These are phyloP conservation scores for Harpagoxenus sublaevis DNA, from an alignment of 2,888 invertebrate species.

Conservation along the genomic window DNA sequence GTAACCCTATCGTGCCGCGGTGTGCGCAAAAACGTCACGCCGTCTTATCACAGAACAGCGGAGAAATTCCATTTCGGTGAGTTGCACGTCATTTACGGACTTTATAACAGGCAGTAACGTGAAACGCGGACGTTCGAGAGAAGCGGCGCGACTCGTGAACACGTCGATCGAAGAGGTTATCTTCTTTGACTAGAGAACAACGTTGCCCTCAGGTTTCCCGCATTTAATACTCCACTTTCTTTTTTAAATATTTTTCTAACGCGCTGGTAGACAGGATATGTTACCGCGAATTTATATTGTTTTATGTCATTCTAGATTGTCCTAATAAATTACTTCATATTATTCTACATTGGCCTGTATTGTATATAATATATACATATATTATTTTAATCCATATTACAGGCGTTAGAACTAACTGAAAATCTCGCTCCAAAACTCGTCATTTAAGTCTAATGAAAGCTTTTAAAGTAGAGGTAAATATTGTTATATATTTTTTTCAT, in stretches of 20 bases:
- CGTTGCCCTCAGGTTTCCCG: background rate
- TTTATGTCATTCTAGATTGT: background rate
- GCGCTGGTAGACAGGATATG: background rate
- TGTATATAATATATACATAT: background rate
- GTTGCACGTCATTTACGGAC: background rate
- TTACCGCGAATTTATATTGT: background rate
- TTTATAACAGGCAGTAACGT: background rate
- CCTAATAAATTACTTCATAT: background rate
- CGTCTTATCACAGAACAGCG: background rate
- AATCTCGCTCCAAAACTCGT: background rate
- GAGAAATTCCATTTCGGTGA: conserved; percentile 1
- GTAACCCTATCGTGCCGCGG: background rate
- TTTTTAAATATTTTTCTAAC: background rate
- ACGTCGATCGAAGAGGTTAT: conserved; percentile 13
- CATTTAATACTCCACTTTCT: background rate
- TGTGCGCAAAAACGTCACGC: background rate
- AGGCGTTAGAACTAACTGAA: background rate
- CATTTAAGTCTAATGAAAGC: background rate
- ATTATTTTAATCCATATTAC: background rate
- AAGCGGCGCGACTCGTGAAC: background rate
- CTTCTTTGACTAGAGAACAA: background rate
- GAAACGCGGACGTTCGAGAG: background rate
- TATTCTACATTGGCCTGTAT: background rate
- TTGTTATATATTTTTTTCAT: background rate
- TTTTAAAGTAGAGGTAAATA: background rate